Evolutionary conservation across 2,797 vertebrate species (phyloP).

Genomic region (Glyptemys insculpta): DNA sequence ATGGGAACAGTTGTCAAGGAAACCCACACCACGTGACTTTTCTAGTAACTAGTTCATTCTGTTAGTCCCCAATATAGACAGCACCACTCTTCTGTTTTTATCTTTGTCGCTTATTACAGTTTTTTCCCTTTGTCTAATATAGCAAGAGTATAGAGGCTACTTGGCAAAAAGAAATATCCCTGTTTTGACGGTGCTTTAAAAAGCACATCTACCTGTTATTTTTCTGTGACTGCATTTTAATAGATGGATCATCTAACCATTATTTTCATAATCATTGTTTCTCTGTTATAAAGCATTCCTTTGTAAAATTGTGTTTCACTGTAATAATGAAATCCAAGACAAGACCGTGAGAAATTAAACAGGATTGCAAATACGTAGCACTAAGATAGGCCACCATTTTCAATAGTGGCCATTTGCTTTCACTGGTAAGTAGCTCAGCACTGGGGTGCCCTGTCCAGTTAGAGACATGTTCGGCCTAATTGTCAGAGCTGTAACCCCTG

Average conservation of each 20-base stretch:
- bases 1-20: constrained; percentile 66
- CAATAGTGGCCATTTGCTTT: background rate
- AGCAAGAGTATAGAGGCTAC: background rate
- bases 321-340: background rate
- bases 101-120: background rate
- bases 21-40: background rate
- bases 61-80: background rate
- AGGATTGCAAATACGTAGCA: background rate
- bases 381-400: background rate
- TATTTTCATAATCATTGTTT: background rate
- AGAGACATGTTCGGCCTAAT: background rate
- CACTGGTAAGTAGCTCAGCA: background rate
- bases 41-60: background rate
- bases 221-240: background rate
- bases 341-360: background rate
- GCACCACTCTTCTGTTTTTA: background rate
- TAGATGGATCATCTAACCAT: background rate
- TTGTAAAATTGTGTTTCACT: background rate
- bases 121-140: background rate
- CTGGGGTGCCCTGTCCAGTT: background rate
- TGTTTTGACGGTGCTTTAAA: background rate
- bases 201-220: background rate
- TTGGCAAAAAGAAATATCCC: background rate
- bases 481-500: background rate
- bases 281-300: background rate